A percentile compares a stretch with the other conserved stretches of the same genome.
These are phyloP conservation scores for Astreopora myriophthalma DNA, from an alignment of 64 coral and sea anemone genomes.

Conservation along the genomic window DNA sequence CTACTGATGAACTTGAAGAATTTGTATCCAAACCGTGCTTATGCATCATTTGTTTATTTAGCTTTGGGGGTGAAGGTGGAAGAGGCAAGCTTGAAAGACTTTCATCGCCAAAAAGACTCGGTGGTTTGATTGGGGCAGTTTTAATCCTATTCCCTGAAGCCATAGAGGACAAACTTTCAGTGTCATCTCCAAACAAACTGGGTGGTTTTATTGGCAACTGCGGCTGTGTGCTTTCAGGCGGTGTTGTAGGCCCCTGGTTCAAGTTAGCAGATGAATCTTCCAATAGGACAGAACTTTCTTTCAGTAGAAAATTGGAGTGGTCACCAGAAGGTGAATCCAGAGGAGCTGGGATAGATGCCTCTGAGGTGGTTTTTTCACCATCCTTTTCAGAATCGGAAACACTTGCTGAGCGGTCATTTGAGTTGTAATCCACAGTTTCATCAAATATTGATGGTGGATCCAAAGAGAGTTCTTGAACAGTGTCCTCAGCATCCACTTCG, in stretches of 20 bases:
- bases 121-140: conserved; percentile 41
- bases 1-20: conserved; percentile 8
- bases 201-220: conserved; percentile 64
- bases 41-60: background rate
- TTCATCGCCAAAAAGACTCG: conserved; percentile 61
- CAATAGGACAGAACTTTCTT: background rate
- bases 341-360: background rate
- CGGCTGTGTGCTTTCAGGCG: background rate
- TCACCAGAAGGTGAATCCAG: background rate
- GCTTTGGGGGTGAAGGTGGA: conserved; percentile 27
- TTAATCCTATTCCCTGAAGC: background rate
- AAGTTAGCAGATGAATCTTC: background rate
- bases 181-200: conserved; percentile 86
- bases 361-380: background rate
- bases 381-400: background rate
- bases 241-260: background rate
- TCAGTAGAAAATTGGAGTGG: background rate
- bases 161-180: conserved; percentile 67
- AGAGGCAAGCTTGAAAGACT: conserved; percentile 39
- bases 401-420: background rate
- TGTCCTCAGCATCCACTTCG: background rate
- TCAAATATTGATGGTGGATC: conserved; percentile 31
- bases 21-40: background rate
- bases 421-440: background rate
- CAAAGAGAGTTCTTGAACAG: background rate